Evolutionary conservation across 2,888 invertebrate species (phyloP).

Genomic region (Leptogaster cylindrica): DNA sequence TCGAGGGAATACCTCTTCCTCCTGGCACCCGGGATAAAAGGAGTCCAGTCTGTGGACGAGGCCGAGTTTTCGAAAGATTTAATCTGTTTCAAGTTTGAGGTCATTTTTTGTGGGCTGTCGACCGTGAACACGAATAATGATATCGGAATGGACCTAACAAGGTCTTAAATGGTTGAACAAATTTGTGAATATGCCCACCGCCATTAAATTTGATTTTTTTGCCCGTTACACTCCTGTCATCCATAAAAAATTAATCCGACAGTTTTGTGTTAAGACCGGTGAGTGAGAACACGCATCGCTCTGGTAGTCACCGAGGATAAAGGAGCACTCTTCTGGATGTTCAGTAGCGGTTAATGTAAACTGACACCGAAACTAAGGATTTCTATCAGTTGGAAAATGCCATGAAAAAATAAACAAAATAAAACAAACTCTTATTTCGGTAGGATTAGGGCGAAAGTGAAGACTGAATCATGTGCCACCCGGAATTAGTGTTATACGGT

Average conservation of each 20-base stretch:
- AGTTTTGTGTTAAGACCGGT: slow-evolving; percentile 41
- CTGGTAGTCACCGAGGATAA: slow-evolving; percentile 8
- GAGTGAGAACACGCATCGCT: slow-evolving; percentile 43
- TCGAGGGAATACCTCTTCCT: background rate
- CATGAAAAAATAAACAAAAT: too few species aligned
- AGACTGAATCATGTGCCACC: slow-evolving; percentile 35
- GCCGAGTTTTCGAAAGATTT: slow-evolving; percentile 13
- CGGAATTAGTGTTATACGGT: slow-evolving; percentile 21
- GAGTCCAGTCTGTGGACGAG: background rate
- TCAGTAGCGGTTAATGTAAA: slow-evolving; percentile 37
- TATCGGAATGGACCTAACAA: slow-evolving; percentile 45
- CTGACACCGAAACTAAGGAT: slow-evolving; percentile 26
- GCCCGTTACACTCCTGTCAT: background rate
- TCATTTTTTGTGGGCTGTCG: slow-evolving; percentile 36
- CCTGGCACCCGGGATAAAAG: background rate
- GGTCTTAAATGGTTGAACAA: slow-evolving; percentile 46
- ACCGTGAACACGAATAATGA: slow-evolving; percentile 30
- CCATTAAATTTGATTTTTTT: slow-evolving; percentile 41
- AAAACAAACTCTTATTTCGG: slow-evolving; percentile 17
- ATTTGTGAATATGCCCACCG: slow-evolving; percentile 44
- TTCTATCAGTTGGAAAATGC: slow-evolving; percentile 28
- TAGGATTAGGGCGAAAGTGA: slow-evolving; percentile 29
- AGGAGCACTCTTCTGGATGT: background rate
- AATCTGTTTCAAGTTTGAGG: slow-evolving; percentile 29
- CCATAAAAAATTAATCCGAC: slow-evolving; percentile 45